Evolutionary conservation across 2,113 vertebrate genomes (phyloP).

Genomic region (Lamprotornis superbus): DNA sequence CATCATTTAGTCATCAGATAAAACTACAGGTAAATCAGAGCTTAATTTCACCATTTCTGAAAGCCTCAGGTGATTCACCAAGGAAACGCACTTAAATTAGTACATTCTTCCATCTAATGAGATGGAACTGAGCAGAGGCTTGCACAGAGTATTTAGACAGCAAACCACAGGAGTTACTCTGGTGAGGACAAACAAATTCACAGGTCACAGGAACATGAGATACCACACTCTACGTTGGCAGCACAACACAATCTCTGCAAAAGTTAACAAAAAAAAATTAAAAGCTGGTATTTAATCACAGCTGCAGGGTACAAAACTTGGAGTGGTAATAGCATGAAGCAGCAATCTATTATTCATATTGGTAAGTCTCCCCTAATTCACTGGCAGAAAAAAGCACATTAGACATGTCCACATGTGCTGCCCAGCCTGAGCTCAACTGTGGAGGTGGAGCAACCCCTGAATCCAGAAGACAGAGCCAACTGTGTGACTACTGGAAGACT

Average conservation of each 20-base stretch:
- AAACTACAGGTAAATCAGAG: conserved; percentile 24
- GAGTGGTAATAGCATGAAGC: not conserved
- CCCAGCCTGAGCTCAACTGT: not conserved
- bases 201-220: not conserved
- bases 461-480: not conserved
- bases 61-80: conserved; percentile 49
- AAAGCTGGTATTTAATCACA: not conserved
- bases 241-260: not conserved
- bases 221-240: not conserved
- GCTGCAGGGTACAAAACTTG: not conserved
- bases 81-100: conserved; percentile 38
- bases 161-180: conserved; percentile 6
- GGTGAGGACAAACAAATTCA: conserved; percentile 18
- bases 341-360: not conserved
- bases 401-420: not conserved
- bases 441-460: not conserved
- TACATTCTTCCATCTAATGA: not conserved
- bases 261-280: not conserved
- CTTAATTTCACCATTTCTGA: not conserved
- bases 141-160: not conserved
- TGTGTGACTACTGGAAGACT: not conserved
- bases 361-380: not conserved
- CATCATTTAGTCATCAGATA: not conserved
- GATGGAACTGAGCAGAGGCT: not conserved
- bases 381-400: not conserved